A percentile compares a stretch with the other conserved stretches of the same genome.
These are phyloP conservation scores for Phacellophora camtschatica DNA, from an alignment of 30 jellyfish, hydroid and myxozoan genomes.

Conservation along the genomic window DNA sequence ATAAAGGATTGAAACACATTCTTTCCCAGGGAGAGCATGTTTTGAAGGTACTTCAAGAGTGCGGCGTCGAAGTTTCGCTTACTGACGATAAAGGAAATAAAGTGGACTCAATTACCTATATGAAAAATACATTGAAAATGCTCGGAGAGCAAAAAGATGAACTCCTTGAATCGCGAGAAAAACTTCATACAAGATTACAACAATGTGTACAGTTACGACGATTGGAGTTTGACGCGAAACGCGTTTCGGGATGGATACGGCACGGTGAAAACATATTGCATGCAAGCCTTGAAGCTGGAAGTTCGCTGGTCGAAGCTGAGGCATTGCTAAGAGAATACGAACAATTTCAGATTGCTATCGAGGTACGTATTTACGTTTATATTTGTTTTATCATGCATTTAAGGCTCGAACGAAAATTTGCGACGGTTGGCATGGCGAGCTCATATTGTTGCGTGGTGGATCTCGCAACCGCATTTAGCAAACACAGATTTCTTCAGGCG, in stretches of 20 bases:
- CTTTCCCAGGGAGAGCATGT: slow-evolving; percentile 72
- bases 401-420: no score
- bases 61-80: slow-evolving; percentile 83
- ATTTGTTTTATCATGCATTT: not conserved
- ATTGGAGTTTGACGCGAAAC: slow-evolving; percentile 92
- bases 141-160: slow-evolving; percentile 61
- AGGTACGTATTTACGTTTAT: slow-evolving; percentile 52
- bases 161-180: slow-evolving; percentile 57
- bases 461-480: no score
- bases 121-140: slow-evolving; percentile 56
- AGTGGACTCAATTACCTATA: slow-evolving; percentile 70
- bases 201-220: slow-evolving; percentile 78
- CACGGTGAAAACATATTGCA: slow-evolving; percentile 92
- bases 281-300: slow-evolving; percentile 94
- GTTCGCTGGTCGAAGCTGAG: slow-evolving; percentile 95
- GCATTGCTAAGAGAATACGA: slow-evolving; percentile 96
- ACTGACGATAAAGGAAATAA: slow-evolving; percentile 59
- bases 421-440: no score
- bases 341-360: slow-evolving; percentile 93
- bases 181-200: slow-evolving; percentile 55
- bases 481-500: no score
- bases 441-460: no score
- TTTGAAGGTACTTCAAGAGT: slow-evolving; percentile 55
- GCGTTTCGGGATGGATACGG: slow-evolving; percentile 93
- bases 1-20: slow-evolving; percentile 45